These are phyloP conservation scores for Hydra vulgaris DNA, from an alignment of 30 jellyfish, hydroid and myxozoan species.

Conservation along the genomic window DNA sequence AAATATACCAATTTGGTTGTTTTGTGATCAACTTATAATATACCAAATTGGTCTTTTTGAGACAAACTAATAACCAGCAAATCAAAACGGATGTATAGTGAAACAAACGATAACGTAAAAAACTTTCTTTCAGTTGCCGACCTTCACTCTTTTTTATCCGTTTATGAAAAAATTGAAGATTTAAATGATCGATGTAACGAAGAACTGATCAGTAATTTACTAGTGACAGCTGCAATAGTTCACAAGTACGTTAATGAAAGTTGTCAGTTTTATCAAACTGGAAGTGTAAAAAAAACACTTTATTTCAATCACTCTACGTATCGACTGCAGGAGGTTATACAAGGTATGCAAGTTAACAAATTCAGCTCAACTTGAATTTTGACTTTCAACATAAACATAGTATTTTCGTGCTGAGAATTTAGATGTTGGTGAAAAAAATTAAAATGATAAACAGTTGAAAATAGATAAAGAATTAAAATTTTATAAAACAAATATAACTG, in stretches of 20 bases:
- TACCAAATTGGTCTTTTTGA: too few species aligned
- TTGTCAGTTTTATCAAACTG: not conserved
- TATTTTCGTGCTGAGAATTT: too few species aligned
- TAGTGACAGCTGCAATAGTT: slow-evolving; percentile 1
- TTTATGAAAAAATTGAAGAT: not conserved
- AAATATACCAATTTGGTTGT: slow-evolving; percentile 13
- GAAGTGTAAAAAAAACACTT: not conserved
- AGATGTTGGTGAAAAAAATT: too few species aligned
- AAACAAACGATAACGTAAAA: not conserved
- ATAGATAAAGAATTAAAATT: too few species aligned
- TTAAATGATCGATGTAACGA: not conserved
- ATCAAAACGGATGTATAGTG: too few species aligned
- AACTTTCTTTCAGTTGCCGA: slow-evolving; percentile 16
- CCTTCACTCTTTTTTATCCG: not conserved
- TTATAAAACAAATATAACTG: too few species aligned
- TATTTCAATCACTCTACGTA: not conserved
- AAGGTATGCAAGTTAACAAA: too few species aligned
- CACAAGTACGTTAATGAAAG: not conserved
- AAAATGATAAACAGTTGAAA: too few species aligned
- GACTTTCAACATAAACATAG: too few species aligned
- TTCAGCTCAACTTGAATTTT: too few species aligned
- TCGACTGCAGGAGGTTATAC: not conserved
- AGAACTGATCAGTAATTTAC: not conserved
- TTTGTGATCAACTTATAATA: not conserved
- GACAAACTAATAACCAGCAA: too few species aligned